Evolutionary conservation across 2,888 invertebrate species (phyloP).

Genomic region (Acrocera orbiculus): DNA sequence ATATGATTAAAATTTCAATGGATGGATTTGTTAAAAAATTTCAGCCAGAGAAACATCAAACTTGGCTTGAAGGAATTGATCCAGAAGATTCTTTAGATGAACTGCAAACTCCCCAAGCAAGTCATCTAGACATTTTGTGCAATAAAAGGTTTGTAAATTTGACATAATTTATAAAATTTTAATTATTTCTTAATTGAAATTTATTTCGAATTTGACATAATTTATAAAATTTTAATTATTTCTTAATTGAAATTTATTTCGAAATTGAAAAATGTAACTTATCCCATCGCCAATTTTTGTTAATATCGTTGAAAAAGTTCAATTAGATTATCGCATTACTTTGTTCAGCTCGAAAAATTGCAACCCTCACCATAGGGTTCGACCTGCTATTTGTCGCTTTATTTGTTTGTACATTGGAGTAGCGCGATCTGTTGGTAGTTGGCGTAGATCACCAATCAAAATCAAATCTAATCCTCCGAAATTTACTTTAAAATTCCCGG

Average conservation of each 20-base stretch:
- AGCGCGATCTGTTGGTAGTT: slow-evolving; percentile 18
- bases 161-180: neutral
- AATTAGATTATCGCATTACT: too few species aligned
- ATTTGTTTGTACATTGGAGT: too few species aligned
- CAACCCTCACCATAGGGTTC: too few species aligned
- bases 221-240: too few species aligned
- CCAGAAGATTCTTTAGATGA: slow-evolving; percentile 67
- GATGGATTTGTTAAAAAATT: slow-evolving; percentile 93
- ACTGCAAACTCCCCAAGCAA: slow-evolving; percentile 59
- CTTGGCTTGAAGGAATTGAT: slow-evolving; percentile 83
- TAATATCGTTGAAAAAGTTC: too few species aligned
- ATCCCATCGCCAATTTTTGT: too few species aligned
- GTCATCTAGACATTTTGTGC: slow-evolving; percentile 60
- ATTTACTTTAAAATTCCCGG: too few species aligned
- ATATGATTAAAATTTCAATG: slow-evolving; percentile 98
- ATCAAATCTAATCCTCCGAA: too few species aligned
- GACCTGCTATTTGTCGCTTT: slow-evolving; percentile 16
- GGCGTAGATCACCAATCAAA: slow-evolving; percentile 20
- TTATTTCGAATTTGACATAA: too few species aligned
- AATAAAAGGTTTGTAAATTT: slow-evolving; percentile 48
- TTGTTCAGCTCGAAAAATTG: too few species aligned
- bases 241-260: too few species aligned
- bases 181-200: slow-evolving; percentile 14
- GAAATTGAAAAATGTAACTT: too few species aligned
- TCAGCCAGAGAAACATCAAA: slow-evolving; percentile 70